Conservation (phyloP, 2,888 invertebrate genomes). For the Ypsolopha sequella region DNA sequence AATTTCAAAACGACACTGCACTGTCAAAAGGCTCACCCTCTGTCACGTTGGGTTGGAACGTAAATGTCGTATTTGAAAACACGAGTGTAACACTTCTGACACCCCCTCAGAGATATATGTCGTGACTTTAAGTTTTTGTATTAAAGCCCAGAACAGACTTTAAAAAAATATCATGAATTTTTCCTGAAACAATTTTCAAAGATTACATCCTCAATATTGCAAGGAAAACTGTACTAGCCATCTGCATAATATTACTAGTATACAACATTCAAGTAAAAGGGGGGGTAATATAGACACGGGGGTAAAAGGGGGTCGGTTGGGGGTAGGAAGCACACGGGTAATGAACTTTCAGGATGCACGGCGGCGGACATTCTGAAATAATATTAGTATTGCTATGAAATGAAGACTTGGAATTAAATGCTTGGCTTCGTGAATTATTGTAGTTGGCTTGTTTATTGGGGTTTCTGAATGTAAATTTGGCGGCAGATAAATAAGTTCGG, state of each 20-base stretch:
- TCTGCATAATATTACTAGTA: neutral
- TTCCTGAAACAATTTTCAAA: neutral
- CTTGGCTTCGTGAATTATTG: conserved; percentile 4
- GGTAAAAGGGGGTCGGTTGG: neutral
- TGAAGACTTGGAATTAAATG: conserved; percentile 13
- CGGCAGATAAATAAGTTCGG: too few species aligned
- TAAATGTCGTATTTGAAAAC: too few species aligned
- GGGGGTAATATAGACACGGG: neutral
- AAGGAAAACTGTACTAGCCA: neutral
- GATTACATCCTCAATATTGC: neutral
- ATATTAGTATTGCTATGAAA: conserved; percentile 44
- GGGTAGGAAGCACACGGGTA: conserved; percentile 30
- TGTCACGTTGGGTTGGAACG: too few species aligned
- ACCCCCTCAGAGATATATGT: too few species aligned
- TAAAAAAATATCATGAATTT: neutral
- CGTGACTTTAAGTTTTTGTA: neutral
- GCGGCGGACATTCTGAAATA: conserved; percentile 38
- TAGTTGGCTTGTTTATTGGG: neutral
- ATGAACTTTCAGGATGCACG: conserved; percentile 54
- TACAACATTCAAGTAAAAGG: neutral
- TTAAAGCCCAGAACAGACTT: neutral
- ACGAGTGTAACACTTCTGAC: too few species aligned
- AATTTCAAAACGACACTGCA: too few species aligned
- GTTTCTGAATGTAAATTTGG: neutral
- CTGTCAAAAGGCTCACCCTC: too few species aligned